Evolutionary conservation across 2,888 invertebrate species (phyloP).

Genomic region (Spodoptera picta): DNA sequence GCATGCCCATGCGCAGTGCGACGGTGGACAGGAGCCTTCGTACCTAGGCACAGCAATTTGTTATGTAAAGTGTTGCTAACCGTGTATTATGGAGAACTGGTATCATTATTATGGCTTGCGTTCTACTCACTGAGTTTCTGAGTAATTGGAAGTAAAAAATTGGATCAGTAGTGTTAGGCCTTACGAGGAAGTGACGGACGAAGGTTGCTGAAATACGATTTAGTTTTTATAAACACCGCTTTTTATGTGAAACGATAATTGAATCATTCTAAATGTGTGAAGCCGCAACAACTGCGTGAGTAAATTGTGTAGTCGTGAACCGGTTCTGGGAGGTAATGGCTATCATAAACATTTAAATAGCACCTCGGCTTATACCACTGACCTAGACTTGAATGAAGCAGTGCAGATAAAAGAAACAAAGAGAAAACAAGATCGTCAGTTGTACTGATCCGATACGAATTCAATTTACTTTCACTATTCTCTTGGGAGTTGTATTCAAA

Average conservation of each 20-base stretch:
- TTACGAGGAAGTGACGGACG: slow-evolving; percentile 14
- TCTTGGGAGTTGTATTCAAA: slow-evolving; percentile 62
- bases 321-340: slow-evolving; percentile 17
- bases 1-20: slow-evolving; percentile 61
- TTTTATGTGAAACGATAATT: no score
- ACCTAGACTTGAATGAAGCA: slow-evolving; percentile 44
- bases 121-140: slow-evolving; percentile 40
- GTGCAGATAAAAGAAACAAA: slow-evolving; percentile 47
- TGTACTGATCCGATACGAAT: slow-evolving; percentile 59
- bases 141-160: slow-evolving; percentile 28
- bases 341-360: slow-evolving; percentile 28
- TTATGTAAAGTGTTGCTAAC: slow-evolving; percentile 66
- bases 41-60: slow-evolving; percentile 60
- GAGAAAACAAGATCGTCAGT: slow-evolving; percentile 63
- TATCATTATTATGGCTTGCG: slow-evolving; percentile 52
- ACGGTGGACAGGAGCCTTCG: slow-evolving; percentile 58
- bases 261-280: not conserved
- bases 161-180: slow-evolving; percentile 13
- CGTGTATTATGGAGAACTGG: slow-evolving; percentile 50
- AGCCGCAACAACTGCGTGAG: slow-evolving; percentile 5
- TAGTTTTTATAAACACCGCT: not conserved
- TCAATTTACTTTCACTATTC: slow-evolving; percentile 70
- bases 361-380: slow-evolving; percentile 38
- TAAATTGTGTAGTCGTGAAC: not conserved
- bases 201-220: slow-evolving; percentile 2